These are phyloP conservation scores for Corythoichthys intestinalis DNA, from an alignment of 2,113 vertebrate genomes.

Conservation along the genomic window DNA sequence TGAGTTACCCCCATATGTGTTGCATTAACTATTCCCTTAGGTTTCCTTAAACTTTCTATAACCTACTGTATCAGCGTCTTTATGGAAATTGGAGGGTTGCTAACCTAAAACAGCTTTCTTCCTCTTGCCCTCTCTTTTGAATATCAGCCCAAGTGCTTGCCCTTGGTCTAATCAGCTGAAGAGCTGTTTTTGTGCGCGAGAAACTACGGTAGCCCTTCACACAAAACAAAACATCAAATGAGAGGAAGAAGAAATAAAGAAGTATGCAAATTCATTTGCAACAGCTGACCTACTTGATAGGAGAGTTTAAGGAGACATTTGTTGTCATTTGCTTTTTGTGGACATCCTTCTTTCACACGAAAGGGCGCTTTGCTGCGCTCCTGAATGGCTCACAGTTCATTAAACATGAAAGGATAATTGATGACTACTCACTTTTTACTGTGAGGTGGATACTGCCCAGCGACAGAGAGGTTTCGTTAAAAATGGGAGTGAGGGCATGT, in stretches of 20 bases:
- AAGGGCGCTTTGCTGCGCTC: neutral
- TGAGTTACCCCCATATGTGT: slow-evolving; percentile 10
- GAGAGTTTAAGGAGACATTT: slow-evolving; percentile 16
- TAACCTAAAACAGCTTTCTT: slow-evolving; percentile 55
- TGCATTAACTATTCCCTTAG: slow-evolving; percentile 21
- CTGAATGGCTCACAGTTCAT: neutral
- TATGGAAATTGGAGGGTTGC: slow-evolving; percentile 31
- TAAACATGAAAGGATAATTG: slow-evolving; percentile 1
- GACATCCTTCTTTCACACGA: slow-evolving; percentile 10
- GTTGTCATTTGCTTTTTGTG: neutral
- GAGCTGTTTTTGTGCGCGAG: slow-evolving; percentile 20
- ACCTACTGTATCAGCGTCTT: slow-evolving; percentile 40
- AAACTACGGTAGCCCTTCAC: slow-evolving; percentile 29
- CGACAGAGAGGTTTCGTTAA: neutral
- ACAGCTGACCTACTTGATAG: slow-evolving; percentile 26
- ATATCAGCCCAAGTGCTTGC: slow-evolving; percentile 39
- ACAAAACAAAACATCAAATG: slow-evolving; percentile 18
- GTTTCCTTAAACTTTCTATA: slow-evolving; percentile 46
- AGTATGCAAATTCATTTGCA: slow-evolving; percentile 31
- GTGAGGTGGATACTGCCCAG: neutral
- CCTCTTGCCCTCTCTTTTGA: slow-evolving; percentile 28
- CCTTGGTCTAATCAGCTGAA: slow-evolving; percentile 30
- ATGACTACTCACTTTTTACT: slow-evolving; percentile 1
- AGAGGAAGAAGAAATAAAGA: slow-evolving; percentile 25
- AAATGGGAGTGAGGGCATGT: neutral